Base-by-base conservation (phyloP, 2,113 vertebrate genomes). In the Triplophysa rosa region DNA sequence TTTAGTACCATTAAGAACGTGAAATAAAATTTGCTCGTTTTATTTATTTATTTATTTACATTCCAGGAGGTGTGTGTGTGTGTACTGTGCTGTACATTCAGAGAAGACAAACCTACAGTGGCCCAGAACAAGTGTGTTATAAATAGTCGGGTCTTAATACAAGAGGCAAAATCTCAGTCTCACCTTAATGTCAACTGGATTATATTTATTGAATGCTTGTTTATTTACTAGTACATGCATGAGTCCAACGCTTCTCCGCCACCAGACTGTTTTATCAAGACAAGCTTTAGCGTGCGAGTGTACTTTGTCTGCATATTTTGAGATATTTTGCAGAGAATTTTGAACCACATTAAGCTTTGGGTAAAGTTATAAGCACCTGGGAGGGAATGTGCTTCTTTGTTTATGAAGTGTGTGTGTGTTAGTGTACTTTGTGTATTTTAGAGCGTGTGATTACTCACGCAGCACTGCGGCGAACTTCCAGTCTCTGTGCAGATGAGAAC, bases 401-500 rank as follows among this genome's bases (percentile, higher is more conserved):
- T 67, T 76, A 16, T 54, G 21, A 45, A 63, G 56, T 56, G 40
- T 70, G 71, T 64, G 59, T n/a, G 16, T 54, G 69, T 65, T 71
- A 72, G 63, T 80, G 59, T 72, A 45, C 69, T 45, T 13, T 13
- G 58, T 45, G 42, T 68, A 69, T 75, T 65, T 67, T 61, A 67
- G 67, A 68, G 47, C 54, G n/a, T 52, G 24, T 75, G 72, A 67
- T 77, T 68, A 77, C 80, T 84, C 84, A 87, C 84, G 82, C 84
- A 84, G 67, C 81, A 82, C 82, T 87, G 86, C 86, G 64, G 84
- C 77, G 82, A 87, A 78, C 67, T 77, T 83, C 62, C 78, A 74
- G 73, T 85, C 67, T 45, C 72, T 67, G 67, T 69, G 80, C 66
- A 70, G 66, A 74, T 74, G 71, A 81, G 79, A 82, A 82, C 83